Base-by-base conservation (phyloP, 2,113 vertebrate genomes). In the Sinocyclocheilus rhinocerous region DNA sequence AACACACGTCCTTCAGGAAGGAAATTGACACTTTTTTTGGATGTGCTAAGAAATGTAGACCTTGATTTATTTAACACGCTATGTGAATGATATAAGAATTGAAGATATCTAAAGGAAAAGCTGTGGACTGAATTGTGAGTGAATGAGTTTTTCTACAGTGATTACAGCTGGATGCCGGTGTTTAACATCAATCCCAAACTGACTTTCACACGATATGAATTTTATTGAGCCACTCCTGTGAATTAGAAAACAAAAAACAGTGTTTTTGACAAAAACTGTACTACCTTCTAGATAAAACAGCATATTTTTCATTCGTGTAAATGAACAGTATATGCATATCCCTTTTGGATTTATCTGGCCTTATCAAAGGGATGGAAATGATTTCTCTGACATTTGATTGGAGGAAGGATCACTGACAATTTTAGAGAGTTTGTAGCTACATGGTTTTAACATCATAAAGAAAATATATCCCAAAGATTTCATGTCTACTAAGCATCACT, bases 201-300 rank as follows among this genome's bases (percentile, higher is more conserved):
- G 57, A 61, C 57, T 10, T 61, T 20, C 55, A 20, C 55, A 59
- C 0, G 4, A 39, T 72, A 39, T 39, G 36, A 9, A 72, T 72
- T 22, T 73, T 73, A 73, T 73, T 73, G 70, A 42, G 70, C 36
- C 36, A 42, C 36, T 73, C 20, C 36, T 73, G 70, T 73, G 70
- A 73, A 73, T 73, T n/a, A 73, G 70, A 73, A 73, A 42, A 72
- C 69, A 22, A 73, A 72, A 22, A 10, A 8, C 10, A 39, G 8
- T 18, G 29, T 70, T 36, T 70, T 45, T 45, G 42, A 10, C 42
- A 45, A 45, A 45, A 45, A 36, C 36, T 36, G 36, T 69, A 20
- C 16, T 70, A 18, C 67, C 8, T 10, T 36, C 6, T 39, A 22
- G n/a, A 20, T 39, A 12, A 36, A 20, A 36, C 2, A 8, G 26